Percentiles rank a stretch among this genome's conserved stretches.
These are phyloP conservation scores for Cenopis cana DNA, from an alignment of 2,888 invertebrate genomes.

Conservation along the genomic window DNA sequence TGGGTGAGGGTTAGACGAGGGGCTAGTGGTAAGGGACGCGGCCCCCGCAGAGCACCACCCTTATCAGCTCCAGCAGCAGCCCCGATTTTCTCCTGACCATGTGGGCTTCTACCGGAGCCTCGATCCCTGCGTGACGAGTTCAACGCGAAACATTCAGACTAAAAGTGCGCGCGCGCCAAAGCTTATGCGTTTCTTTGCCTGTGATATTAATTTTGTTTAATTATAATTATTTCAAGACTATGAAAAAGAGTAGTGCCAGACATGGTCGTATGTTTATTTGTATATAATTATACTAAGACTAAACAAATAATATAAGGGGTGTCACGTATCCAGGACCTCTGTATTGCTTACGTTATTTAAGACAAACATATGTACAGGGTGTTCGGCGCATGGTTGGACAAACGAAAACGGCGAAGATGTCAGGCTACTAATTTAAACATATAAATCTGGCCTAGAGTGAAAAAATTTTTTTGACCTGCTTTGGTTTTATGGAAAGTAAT, in stretches of 20 bases:
- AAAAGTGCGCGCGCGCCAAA: slow-evolving; percentile 55
- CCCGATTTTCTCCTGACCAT: slow-evolving; percentile 26
- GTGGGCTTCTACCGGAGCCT: slow-evolving; percentile 53
- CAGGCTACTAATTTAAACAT: too few relatives aligned
- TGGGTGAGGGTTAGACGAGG: slow-evolving; percentile 60
- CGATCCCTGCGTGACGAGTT: slow-evolving; percentile 42
- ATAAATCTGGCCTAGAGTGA: too few relatives aligned
- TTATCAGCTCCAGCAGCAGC: slow-evolving; percentile 3
- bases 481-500: too few relatives aligned
- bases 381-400: too few relatives aligned
- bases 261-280: slow-evolving; percentile 63
- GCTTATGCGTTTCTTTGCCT: slow-evolving; percentile 70
- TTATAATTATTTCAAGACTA: slow-evolving; percentile 60
- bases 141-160: slow-evolving; percentile 41
- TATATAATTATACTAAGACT: slow-evolving; percentile 62
- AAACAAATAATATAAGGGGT: slow-evolving; percentile 54
- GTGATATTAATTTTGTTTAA: slow-evolving; percentile 78
- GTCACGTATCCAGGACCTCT: slow-evolving; percentile 14
- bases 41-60: background rate
- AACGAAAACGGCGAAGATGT: too few relatives aligned
- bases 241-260: slow-evolving; percentile 65
- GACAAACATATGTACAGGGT: background rate
- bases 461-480: too few relatives aligned
- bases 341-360: background rate
- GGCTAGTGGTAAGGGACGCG: slow-evolving; percentile 46